Evolutionary conservation across 2,888 invertebrate species (phyloP), one percentile per base, ranked within the genome.

Genomic region (Cetonia aurata): DNA sequence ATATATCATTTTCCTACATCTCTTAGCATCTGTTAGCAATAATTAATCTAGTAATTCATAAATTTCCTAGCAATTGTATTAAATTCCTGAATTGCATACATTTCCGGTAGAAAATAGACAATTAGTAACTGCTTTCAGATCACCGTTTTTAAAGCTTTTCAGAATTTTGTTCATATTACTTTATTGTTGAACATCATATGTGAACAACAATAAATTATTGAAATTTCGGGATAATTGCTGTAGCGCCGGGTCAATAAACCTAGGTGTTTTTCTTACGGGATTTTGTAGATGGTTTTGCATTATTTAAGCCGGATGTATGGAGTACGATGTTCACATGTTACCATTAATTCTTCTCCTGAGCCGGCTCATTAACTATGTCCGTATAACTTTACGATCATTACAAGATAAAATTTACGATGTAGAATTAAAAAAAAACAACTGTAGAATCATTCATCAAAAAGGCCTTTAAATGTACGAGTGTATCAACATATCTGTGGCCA

Each of bases 331-430:
- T 48, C 48, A 48, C n/a, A 48, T 15, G 1, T 48, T 48, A 48
- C 48, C 48, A 48, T 48, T 48, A 48, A 48, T 48, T 13, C 48
- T 48, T 48, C 48, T 48, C n/a, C 48, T 48, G 48, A 48, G 48
- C 9, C 48, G 48, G 48, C 48, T 10, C 48, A 48, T 48, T 48
- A 48, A 17, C n/a, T 48, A 1, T 17, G 17, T 48, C 37, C 9
- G 48, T 48, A 17, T 48, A 13, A 48, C 15, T 48, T 48, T 48
- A 48, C 48, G 48, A 48, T 48, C 8, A 48, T 48, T 48, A 48
- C n/a, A 12, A 48, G 17, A 48, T 10, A 48, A 48, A 48, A 48
- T 48, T 48, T 48, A 48, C 13, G 48, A 48, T 17, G 48, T 15
- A 48, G 12, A 48, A 48, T 13, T 48, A 17, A 48, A 48, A 48